These are phyloP conservation scores for Oeneis ivallda DNA, from an alignment of 2,888 invertebrate genomes.

Conservation along the genomic window DNA sequence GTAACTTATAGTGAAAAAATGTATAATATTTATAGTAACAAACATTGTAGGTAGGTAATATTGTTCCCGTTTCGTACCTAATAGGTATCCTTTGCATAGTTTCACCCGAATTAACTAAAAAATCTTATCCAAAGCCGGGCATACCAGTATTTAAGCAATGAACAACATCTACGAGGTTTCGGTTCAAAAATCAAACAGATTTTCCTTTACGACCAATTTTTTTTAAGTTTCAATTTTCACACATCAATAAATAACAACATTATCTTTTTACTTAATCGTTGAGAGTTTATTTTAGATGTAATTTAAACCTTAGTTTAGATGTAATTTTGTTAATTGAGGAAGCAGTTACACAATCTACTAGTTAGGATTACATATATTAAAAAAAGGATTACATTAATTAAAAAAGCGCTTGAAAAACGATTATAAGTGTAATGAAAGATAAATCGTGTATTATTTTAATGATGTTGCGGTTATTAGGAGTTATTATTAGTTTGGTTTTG, in stretches of 20 bases:
- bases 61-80: no score
- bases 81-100: no score
- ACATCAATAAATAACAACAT: neutral
- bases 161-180: no score
- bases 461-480: neutral
- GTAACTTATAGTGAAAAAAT: no score
- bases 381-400: conserved; percentile 12
- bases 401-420: neutral
- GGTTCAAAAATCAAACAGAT: no score
- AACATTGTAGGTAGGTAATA: no score
- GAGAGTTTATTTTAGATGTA: conserved; percentile 3
- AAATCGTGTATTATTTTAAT: neutral
- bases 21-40: no score
- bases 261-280: neutral
- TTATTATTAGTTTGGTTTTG: neutral
- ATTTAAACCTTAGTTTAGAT: conserved; percentile 6
- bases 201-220: no score
- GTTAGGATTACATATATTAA: conserved; percentile 2
- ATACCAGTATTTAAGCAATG: no score
- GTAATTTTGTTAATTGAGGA: conserved; percentile 4
- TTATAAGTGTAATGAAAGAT: conserved; percentile 1
- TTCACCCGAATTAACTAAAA: no score
- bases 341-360: conserved; percentile 1
- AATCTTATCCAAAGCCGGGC: no score
- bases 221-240: neutral